phyloP scores from a whole-genome alignment of 2,797 vertebrate genomes.

The Pipistrellus nathusii region DNA sequence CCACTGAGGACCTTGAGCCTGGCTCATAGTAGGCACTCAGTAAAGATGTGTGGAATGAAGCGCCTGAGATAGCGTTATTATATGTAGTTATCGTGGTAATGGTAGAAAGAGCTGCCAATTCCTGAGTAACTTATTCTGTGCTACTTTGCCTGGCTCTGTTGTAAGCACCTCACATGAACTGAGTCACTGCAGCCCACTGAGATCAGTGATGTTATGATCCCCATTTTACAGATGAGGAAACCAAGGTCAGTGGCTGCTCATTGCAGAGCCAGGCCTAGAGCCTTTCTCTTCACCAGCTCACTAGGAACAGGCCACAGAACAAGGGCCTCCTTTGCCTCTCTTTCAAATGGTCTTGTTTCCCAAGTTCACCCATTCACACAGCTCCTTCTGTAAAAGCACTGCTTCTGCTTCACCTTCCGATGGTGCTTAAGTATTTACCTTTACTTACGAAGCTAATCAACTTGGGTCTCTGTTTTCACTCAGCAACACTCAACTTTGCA shows the following conservation, averaged over 20 bases:
- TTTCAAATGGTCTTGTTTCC: neutral
- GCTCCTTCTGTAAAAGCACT: neutral
- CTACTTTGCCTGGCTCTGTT: neutral
- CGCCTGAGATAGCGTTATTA: no score
- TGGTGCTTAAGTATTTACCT: neutral
- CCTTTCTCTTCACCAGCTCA: neutral
- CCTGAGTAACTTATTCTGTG: neutral
- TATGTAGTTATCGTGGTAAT: fast-evolving
- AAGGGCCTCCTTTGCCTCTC: neutral
- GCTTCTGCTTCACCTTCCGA: neutral
- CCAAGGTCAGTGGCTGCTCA: neutral
- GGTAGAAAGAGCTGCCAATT: neutral
- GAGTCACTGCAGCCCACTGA: neutral
- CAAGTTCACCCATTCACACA: fast-evolving
- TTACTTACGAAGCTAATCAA: neutral
- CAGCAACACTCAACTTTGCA: neutral
- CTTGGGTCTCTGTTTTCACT: neutral
- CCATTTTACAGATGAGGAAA: neutral
- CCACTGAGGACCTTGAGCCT: neutral
- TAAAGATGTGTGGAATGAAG: fast-evolving
- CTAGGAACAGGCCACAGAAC: neutral
- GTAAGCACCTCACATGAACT: neutral
- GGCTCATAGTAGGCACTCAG: neutral
- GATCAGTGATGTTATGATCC: neutral
- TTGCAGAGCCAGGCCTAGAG: neutral